Evolutionary conservation across 2,888 invertebrate species (phyloP), one percentile per base, ranked within the genome.

Genomic region (Chrysodeixis includens): DNA sequence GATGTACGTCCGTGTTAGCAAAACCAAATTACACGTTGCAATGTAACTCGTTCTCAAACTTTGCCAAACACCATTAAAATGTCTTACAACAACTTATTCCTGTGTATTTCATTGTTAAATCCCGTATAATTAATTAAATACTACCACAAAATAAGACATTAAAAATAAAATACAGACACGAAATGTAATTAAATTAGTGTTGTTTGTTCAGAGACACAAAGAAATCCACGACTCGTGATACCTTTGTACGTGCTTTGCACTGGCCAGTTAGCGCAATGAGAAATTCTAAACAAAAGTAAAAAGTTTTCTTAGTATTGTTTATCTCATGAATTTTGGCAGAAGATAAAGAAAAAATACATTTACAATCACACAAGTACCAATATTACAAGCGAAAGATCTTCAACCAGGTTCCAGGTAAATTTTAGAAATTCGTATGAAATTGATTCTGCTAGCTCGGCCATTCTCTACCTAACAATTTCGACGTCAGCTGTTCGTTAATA

Each of bases 51-150:
- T 49, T 49, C 46, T 49, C 10, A 18, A 18, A 49, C 18, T 49
- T 49, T 20, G 46, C 46, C 46, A 49, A 18, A 49, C 46, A 49
- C 46, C 46, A 49, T 49, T 49, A 49, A 49, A 18, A 49, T 49
- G 46, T 49, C 46, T 49, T 49, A 49, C 46, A 49, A 49, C 18
- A 9, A 49, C 20, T 49, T 49, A 49, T 16, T 46, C 9, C 46
- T 14, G 35, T 35, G 20, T 49, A 46, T 8, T 8, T 46, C 16
- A 18, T 18, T 46, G 18, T n/a, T n/a, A 26, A 26, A 6, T 26
- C n/a, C 6, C 5, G 40, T n/a, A n/a, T 40, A 40, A n/a, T 40
- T n/a, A 40, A 40, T 40, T 40, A n/a, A 40, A 40, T 35, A 35
- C 3, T 3, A n/a, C 4, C 40, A 40, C 40, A 40, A 40, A n/a